Evolutionary conservation across 2,888 invertebrate species (phyloP), one percentile per base, ranked within the genome.

Genomic region (Lagria hirta): DNA sequence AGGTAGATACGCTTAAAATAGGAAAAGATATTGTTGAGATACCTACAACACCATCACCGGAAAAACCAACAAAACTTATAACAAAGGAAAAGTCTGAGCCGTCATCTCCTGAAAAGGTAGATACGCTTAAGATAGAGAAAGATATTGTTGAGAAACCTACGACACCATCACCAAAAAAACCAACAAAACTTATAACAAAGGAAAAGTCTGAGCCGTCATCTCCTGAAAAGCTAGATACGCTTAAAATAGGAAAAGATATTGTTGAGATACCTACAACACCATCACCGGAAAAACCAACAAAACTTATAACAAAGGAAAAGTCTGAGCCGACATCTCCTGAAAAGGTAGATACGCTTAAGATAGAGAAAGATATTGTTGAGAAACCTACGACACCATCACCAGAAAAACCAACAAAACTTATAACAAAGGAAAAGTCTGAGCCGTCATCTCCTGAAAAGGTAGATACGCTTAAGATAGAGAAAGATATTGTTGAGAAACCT

Each of bases 21-120:
- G 21, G 13, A 4, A 21, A 21, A 18, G 13, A 12, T 10, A 20
- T 22, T 10, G 2, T 22, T 21, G 13, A 13, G 7, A 18, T 21
- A 32, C 10, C 8, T 11, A 23, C 8, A 23, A 23, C 23, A 11
- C 23, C 23, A 5, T 3, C 23, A 7, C 23, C 23, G 5, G 23
- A 22, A 34, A 12, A 16, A 22, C 15, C 18, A 1, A 43, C 36
- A 34, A 12, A 44, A 36, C 16, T 26, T 5, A 36, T 23, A 26
- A 26, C 28, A 11, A 46, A 27, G 20, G 21, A 35, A 10, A 27
- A n/a, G n/a, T n/a, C n/a, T n/a, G n/a, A 42, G 28, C 20, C n/a
- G 2, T 29, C 44, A 16, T 24, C 36, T 3, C 33, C 41, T 8
- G 37, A 22, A 16, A 12, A 23, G 14, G 36, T 32, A 28, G 36